These are phyloP conservation scores for Typhlomys cinereus DNA, from an alignment of 2,113 vertebrate genomes.

Conservation along the genomic window DNA sequence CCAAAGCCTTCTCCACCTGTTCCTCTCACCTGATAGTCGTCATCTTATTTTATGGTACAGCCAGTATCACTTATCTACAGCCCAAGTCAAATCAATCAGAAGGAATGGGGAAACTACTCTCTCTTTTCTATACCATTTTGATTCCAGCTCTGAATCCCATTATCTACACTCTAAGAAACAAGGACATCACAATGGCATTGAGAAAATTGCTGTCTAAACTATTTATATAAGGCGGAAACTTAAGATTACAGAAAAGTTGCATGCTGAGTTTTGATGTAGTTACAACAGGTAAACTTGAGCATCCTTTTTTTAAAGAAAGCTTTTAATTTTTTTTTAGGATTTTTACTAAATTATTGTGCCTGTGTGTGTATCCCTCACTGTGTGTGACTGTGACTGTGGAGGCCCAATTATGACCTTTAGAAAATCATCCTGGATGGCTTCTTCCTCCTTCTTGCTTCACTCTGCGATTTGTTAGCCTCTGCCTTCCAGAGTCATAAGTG, in stretches of 20 bases:
- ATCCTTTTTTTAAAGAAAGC: too few relatives aligned
- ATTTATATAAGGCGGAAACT: neutral
- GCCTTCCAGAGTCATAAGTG: too few relatives aligned
- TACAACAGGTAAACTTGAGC: neutral
- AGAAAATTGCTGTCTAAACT: constrained; percentile 29
- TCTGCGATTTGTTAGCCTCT: too few relatives aligned
- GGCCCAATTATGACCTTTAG: too few relatives aligned
- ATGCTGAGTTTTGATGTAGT: neutral
- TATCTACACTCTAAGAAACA: constrained; percentile 64
- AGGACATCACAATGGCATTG: constrained; percentile 41
- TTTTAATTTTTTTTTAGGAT: too few relatives aligned
- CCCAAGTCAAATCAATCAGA: constrained; percentile 13
- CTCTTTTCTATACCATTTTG: constrained; percentile 59
- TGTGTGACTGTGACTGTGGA: too few relatives aligned
- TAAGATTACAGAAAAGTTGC: neutral
- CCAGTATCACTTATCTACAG: constrained; percentile 56
- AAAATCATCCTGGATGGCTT: too few relatives aligned
- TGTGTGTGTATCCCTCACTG: too few relatives aligned
- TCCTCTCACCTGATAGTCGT: constrained; percentile 69
- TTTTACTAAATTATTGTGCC: too few relatives aligned
- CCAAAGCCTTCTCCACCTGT: constrained; percentile 75
- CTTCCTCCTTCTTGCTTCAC: too few relatives aligned
- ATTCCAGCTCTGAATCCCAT: constrained; percentile 52
- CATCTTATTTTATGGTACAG: constrained; percentile 56
- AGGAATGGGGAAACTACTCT: neutral